Base-by-base conservation (phyloP, 2,888 invertebrate genomes). In the Diploptera punctata region DNA sequence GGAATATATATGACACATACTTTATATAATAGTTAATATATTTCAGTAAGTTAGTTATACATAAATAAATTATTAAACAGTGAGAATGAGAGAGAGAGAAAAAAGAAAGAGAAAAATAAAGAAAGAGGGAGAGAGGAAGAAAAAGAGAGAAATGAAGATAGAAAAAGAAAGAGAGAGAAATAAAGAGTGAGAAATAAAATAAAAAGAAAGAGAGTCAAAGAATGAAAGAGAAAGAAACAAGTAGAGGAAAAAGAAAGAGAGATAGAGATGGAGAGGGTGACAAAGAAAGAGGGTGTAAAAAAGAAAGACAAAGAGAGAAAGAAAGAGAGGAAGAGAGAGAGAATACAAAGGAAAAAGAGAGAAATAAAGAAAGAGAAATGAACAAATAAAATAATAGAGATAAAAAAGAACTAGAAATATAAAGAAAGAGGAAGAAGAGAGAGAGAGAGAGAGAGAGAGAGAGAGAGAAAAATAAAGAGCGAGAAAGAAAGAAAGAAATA, bases 391-490 rank as follows among this genome's bases (percentile, higher is more conserved):
- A 68, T 81, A 76, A 69, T 81, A 80, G 72, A 77, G 77, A 72
- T 68, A 54, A 62, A 74, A 61, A 72, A 76, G 71, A 67, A 68
- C 80, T 77, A 80, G 81, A 80, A 81, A 79, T 80, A 78, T 79
- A 81, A 81, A 81, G 82, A 83, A 83, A 31, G 13, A 31, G 21
- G 13, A 29, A 62, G 4, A 31, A 29, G n/a, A 31, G 13, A 19
- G 31, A 31, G 33, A 13, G 7, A 26, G 33, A 29, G 38, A n/a
- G 19, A 29, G 33, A 62, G 21, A 19, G 38, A 26, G 33, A 10
- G 38, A 33, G 31, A 10, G 19, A 62, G n/a, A 16, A 31, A 33
- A 62, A 29, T 13, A 31, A 31, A 10, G 21, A 31, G n/a, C 3
- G 31, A 18, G 31, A 10, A 33, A 9, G 31, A 10, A 31, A 31